Evolutionary conservation across 2,888 invertebrate genomes (phyloP).

Genomic region (Empis livida): DNA sequence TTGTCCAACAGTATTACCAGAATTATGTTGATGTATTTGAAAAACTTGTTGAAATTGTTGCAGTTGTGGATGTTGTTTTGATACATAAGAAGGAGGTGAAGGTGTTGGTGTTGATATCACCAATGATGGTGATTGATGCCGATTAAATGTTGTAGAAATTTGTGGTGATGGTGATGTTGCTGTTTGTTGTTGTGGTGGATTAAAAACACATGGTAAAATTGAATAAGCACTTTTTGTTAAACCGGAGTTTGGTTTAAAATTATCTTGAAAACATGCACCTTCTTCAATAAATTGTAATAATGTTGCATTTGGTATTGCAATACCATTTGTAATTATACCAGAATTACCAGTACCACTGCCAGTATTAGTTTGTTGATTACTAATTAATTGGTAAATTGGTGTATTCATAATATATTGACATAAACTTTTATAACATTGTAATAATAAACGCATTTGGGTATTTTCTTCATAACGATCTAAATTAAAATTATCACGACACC

Average conservation of each 20-base stretch:
- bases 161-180: constrained; percentile 19
- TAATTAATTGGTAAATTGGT: constrained; percentile 43
- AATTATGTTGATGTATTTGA: constrained; percentile 3
- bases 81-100: constrained; percentile 7
- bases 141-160: constrained; percentile 17
- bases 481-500: constrained; percentile 72
- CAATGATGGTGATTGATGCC: constrained; percentile 14
- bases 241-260: constrained; percentile 58
- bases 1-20: constrained; percentile 1
- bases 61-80: constrained; percentile 3
- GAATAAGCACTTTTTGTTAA: constrained; percentile 62
- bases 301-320: constrained; percentile 37
- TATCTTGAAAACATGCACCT: constrained; percentile 64
- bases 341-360: constrained; percentile 37
- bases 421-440: constrained; percentile 80
- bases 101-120: constrained; percentile 11
- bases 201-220: constrained; percentile 56
- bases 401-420: constrained; percentile 72
- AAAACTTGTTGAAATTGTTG: background rate
- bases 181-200: constrained; percentile 39
- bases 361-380: constrained; percentile 19
- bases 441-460: constrained; percentile 61
- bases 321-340: constrained; percentile 13
- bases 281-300: constrained; percentile 65
- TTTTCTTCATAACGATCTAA: constrained; percentile 73